Evolutionary conservation across 2,888 invertebrate genomes (phyloP).

Genomic region (Enchytraeus crypticus): DNA sequence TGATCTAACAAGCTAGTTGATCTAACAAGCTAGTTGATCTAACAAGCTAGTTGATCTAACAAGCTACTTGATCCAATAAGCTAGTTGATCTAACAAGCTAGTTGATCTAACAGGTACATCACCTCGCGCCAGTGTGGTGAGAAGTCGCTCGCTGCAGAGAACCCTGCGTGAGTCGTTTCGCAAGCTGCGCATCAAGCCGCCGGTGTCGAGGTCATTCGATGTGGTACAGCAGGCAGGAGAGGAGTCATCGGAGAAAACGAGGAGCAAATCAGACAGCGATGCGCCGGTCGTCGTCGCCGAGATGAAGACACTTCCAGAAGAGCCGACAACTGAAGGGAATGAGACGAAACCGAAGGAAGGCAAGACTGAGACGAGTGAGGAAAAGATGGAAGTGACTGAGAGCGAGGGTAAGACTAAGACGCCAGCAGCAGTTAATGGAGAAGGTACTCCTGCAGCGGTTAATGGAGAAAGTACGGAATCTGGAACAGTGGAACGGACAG

Average conservation of each 20-base stretch:
- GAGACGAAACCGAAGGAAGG: neutral
- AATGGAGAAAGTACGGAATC: neutral
- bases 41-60: no score
- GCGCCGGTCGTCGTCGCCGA: neutral
- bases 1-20: no score
- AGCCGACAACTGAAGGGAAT: neutral
- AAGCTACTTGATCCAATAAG: no score
- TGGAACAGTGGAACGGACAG: neutral
- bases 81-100: neutral
- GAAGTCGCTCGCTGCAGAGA: conserved; percentile 84
- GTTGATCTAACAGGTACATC: neutral
- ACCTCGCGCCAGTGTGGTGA: neutral
- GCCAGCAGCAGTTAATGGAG: neutral
- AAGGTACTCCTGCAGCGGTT: neutral
- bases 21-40: no score
- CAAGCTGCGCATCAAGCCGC: conserved; percentile 57
- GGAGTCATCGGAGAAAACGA: neutral
- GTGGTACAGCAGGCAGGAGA: neutral
- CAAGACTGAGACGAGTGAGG: neutral
- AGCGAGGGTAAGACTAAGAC: neutral
- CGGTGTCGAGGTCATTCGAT: neutral
- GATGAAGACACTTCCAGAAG: no score
- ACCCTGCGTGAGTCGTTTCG: conserved; percentile 92
- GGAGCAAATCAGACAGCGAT: conserved; percentile 1
- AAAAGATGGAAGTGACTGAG: neutral